Evolutionary conservation across 2,797 vertebrate species (phyloP), one percentile per base, ranked within the genome.

Genomic region (Pipistrellus nathusii): DNA sequence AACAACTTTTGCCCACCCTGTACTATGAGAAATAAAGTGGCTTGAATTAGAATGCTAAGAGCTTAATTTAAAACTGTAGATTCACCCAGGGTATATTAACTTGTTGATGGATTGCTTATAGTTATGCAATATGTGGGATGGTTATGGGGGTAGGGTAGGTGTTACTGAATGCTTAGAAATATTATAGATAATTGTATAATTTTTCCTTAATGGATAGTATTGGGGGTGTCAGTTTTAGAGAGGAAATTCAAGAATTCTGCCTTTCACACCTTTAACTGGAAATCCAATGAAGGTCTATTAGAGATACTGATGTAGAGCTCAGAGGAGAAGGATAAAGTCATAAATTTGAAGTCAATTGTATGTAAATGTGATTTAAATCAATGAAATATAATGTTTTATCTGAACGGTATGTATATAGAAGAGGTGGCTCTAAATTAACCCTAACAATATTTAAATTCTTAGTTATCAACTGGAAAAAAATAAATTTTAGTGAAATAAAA

Each of bases 11-110:
- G 7, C 1, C 6, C 11, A 53, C 18, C n/a, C n/a, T 76, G 73
- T 32, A 69, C 25, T 38, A 4, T 38, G 6, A 85, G 27, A 71
- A 72, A 72, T 57, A 32, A 90, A 55, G 7, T 78, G 32, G 27
- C n/a, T 77, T 80, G 66, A 4, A 32, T 92, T 73, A 78, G 35
- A 94, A 88, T 91, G 6, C 6, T 20, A 44, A 76, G 4, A 71
- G 12, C 14, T 25, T 41, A 78, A 55, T 48, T 94, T 41, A 80
- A 69, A 89, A 92, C 11, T 41, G 12, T n/a, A 1, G 41, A n/a
- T 27, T 2, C 9, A 15, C 30, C 46, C 0, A 25, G 2, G 0
- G 2, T 69, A 12, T 66, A 23, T 48, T 68, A 77, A 51, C 4
- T 44, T 69, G 51, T 30, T 32, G 6, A 51, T 53, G 8, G 15